Base-by-base conservation (phyloP, 2,113 vertebrate genomes). In the Bos indicus region DNA sequence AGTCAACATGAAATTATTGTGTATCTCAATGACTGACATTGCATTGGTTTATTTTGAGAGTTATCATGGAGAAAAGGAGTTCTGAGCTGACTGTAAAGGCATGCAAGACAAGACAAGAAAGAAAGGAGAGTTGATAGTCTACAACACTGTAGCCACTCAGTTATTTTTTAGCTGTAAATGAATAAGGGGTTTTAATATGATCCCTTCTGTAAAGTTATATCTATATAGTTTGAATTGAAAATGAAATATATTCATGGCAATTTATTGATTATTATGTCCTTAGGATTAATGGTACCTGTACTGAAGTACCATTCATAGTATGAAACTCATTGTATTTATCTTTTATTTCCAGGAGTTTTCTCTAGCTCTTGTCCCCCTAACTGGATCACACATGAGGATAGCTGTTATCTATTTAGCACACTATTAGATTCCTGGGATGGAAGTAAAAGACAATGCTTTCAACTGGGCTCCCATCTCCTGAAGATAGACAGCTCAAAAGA, bases 401-500 rank as follows among this genome's bases (percentile, higher is more conserved):
- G 80, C 36, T 98, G 97, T 92, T 98, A 98, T 48, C 67, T 97
- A 5, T 56, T 98, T 40, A 91, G 36, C 8, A 80, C 14, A 4
- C 52, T 78, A 78, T 14, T 51, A 40, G 30, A 86, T 46, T 87
- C 95, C 52, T 97, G 98, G 97, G 1, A 80, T 13, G 7, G 16
- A 48, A 96, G 97, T 90, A 97, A 89, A 94, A 94, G 12, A 3
- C 57, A 19, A 1, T 98, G 98, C n/a, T 96, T 67, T 52, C 85
- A 62, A 2, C 46, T 93, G 46, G n/a, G 12, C 52, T 92, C 98
- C 59, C 19, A 40, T 54, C 97, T 98, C n/a, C 60, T 98, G 89
- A 97, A 98, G 89, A 97, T 98, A 97, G 96, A 98, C 48, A 95
- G 82, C 40, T 25, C 40, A 26, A 25, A 91, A 56, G 97, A 98